These are phyloP conservation scores for Elaphurus davidianus DNA, from an alignment of 2,113 vertebrate species.

Conservation along the genomic window DNA sequence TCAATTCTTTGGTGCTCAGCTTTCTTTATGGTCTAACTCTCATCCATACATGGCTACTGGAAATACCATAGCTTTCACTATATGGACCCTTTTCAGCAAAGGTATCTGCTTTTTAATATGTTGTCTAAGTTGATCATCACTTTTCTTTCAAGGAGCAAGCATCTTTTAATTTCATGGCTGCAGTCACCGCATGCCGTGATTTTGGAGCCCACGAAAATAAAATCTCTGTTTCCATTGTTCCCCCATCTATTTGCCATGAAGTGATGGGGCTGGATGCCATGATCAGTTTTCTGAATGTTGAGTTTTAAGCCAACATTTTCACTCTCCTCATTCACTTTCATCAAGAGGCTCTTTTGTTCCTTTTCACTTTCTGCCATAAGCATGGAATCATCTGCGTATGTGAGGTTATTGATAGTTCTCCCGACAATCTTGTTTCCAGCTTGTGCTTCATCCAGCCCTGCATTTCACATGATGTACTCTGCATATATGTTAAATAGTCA, in stretches of 20 bases:
- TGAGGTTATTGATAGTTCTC: background rate
- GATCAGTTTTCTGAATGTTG: background rate
- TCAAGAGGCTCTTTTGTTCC: background rate
- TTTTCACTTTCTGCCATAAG: background rate
- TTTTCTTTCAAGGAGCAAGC: background rate
- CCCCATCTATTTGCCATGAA: background rate
- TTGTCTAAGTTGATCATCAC: background rate
- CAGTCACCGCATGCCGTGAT: background rate
- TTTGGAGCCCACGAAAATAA: background rate
- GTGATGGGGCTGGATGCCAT: accelerated
- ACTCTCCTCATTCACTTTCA: background rate
- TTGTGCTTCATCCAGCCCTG: background rate
- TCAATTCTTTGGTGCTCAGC: background rate
- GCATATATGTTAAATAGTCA: background rate
- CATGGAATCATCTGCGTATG: background rate
- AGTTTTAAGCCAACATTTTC: background rate
- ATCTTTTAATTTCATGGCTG: background rate
- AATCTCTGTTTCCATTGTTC: background rate
- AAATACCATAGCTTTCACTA: background rate
- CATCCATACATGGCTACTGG: background rate
- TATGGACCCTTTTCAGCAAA: background rate
- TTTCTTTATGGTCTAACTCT: background rate
- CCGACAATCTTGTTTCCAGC: background rate
- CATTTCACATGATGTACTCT: background rate
- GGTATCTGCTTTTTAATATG: background rate